Conservation (phyloP, 2,113 vertebrate species). For the Sciurus niger region DNA sequence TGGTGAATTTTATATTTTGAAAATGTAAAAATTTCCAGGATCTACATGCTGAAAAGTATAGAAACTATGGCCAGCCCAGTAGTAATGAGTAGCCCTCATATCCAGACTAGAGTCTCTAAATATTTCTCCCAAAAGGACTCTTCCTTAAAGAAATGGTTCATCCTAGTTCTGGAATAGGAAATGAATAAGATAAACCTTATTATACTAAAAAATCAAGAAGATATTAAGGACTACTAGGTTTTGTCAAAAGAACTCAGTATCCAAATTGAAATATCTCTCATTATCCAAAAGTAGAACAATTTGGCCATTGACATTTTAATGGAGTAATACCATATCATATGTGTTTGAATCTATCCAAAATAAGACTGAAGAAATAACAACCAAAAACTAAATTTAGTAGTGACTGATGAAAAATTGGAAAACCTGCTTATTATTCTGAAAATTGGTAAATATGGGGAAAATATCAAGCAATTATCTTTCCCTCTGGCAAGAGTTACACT, state of each 20-base stretch:
- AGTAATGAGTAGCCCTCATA: neutral
- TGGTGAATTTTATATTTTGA: slow-evolving; percentile 58
- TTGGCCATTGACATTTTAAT: neutral
- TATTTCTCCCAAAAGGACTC: neutral
- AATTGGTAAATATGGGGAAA: neutral
- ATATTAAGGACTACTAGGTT: neutral
- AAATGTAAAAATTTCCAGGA: slow-evolving; percentile 34
- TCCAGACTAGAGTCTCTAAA: slow-evolving; percentile 56
- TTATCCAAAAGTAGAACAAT: neutral
- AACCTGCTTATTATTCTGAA: slow-evolving; percentile 2
- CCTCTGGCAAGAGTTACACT: neutral
- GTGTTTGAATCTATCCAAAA: neutral
- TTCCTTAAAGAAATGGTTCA: neutral
- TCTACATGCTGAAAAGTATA: neutral
- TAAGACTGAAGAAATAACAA: slow-evolving; percentile 8
- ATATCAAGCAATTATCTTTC: neutral
- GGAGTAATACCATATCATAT: neutral
- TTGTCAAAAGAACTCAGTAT: slow-evolving; percentile 44
- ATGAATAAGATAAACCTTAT: neutral
- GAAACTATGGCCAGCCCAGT: neutral
- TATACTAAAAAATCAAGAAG: slow-evolving; percentile 1
- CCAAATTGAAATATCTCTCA: neutral
- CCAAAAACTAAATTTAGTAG: neutral
- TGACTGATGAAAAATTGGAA: slow-evolving; percentile 3
- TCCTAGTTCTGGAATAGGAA: neutral